Evolutionary conservation across 1,140 invertebrate genomes (phyloP), one percentile per base, ranked within the genome.

Genomic region (Macrotrachela quadricornifera): DNA sequence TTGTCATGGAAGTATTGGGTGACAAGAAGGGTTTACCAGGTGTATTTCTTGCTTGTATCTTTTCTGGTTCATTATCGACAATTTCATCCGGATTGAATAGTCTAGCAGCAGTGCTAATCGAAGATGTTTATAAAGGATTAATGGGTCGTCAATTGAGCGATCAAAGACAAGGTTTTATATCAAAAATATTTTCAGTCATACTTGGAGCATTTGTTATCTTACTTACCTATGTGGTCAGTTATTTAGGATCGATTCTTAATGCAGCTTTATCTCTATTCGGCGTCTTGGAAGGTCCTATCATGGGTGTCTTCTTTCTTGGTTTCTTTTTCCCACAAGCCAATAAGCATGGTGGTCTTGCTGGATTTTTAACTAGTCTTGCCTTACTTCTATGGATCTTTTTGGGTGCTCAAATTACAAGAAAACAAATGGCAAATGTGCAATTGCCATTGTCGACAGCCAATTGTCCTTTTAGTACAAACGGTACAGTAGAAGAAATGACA

Each of bases 61-160:
- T 85, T 59, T 82, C 79, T 60, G 84, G 82, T 1, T 79, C 82
- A 0, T 71, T 90, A 1, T 84, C 78, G 78, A 91, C 87, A 4
- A 82, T 92, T 1, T 86, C 85, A 0, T 85, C 84, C 18, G 84
- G 85, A 49, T 66, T 91, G 49, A 91, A 90, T 64, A 87, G 85
- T 0, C 67, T 92, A 45, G 80, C 86, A 0, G 85, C 87, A 0
- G 82, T 91, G 8, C 82, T 82, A 1, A 80, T 84, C 62, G 80
- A 91, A 67, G 88, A 94, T 69, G 51, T 43, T 54, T 16, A 13
- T 15, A 53, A 36, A 10, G 38, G n/a, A 43, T 56, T 17, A 39
- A 46, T 13, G 47, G 46, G 15, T 18, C 56, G 2, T 45, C 57
- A 12, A 17, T 39, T 16, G 12, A 41, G 0, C 18, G 56, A 21